Conservation (phyloP, 2,888 invertebrate species). For the Linyphia triangularis region DNA sequence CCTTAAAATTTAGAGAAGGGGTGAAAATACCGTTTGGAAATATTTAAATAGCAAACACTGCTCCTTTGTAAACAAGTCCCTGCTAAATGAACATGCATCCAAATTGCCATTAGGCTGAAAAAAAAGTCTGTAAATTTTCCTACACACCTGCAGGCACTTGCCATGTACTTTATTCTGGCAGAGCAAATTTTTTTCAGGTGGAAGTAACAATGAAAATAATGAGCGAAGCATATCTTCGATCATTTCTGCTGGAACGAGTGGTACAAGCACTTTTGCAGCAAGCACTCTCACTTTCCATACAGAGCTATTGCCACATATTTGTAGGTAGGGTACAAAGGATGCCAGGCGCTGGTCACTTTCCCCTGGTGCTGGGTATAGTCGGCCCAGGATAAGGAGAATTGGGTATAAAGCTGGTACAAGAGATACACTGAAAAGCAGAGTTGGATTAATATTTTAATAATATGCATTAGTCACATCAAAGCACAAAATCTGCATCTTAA, state of each 20-base stretch:
- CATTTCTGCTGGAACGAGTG: slow-evolving; percentile 82
- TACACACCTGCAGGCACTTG: slow-evolving; percentile 58
- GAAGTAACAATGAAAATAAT: slow-evolving; percentile 26
- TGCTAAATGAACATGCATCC: neutral
- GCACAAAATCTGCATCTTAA: too few relatives aligned
- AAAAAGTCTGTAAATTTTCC: neutral
- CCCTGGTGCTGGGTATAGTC: slow-evolving; percentile 87
- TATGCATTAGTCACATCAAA: too few relatives aligned
- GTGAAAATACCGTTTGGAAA: too few relatives aligned
- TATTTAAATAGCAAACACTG: too few relatives aligned
- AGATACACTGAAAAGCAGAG: slow-evolving; percentile 29
- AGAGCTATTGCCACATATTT: slow-evolving; percentile 84
- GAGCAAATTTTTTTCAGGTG: neutral
- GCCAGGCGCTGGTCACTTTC: slow-evolving; percentile 87
- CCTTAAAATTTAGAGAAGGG: too few relatives aligned
- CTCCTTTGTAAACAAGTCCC: neutral
- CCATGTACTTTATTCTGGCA: slow-evolving; percentile 69
- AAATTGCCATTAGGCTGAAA: neutral
- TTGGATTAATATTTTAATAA: too few relatives aligned
- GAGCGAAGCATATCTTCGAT: slow-evolving; percentile 74
- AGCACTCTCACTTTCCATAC: slow-evolving; percentile 86
- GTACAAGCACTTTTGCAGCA: slow-evolving; percentile 86
- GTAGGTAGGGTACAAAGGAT: slow-evolving; percentile 85
- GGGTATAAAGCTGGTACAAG: slow-evolving; percentile 86
- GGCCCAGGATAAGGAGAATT: slow-evolving; percentile 87